Evolutionary conservation across 2,888 invertebrate species (phyloP).

Genomic region (Limenitis camilla): DNA sequence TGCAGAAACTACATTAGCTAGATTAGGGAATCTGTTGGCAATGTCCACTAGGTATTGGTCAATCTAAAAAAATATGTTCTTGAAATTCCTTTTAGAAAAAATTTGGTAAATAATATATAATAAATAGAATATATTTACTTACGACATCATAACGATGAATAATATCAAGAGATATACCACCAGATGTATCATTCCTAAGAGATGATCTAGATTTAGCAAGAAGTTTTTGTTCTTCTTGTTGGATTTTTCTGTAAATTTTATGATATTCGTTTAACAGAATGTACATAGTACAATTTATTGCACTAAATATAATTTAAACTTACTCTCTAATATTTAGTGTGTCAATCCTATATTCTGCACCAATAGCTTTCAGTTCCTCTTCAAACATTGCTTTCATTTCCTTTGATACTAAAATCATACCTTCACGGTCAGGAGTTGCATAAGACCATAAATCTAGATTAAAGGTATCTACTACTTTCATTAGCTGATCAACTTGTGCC

Average conservation of each 20-base stretch:
- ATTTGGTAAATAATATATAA: not conserved
- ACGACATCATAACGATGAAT: slow-evolving; percentile 7
- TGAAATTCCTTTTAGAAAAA: too few relatives aligned
- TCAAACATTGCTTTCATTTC: slow-evolving; percentile 37
- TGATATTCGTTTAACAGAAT: too few relatives aligned
- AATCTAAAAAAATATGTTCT: slow-evolving; percentile 39
- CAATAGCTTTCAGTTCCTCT: slow-evolving; percentile 34
- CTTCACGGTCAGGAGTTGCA: slow-evolving; percentile 25
- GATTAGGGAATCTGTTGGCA: slow-evolving; percentile 39
- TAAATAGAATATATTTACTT: not conserved
- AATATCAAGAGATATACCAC: not conserved
- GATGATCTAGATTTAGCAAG: too few relatives aligned
- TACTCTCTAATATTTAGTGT: slow-evolving; percentile 51
- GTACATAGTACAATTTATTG: too few relatives aligned
- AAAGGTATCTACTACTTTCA: slow-evolving; percentile 32
- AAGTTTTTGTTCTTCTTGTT: slow-evolving; percentile 11
- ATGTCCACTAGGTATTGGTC: slow-evolving; percentile 46
- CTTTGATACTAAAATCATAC: slow-evolving; percentile 37
- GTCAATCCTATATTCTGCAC: slow-evolving; percentile 37
- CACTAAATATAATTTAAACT: too few relatives aligned
- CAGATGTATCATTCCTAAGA: too few relatives aligned
- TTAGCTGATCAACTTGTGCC: slow-evolving; percentile 31
- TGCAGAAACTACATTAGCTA: slow-evolving; percentile 47
- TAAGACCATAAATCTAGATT: slow-evolving; percentile 42
- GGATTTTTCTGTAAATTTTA: slow-evolving; percentile 1